Percentiles rank a stretch among this genome's conserved stretches.
These are phyloP conservation scores for Prochilodus magdalenae DNA, from an alignment of 2,113 vertebrate genomes.

Conservation along the genomic window DNA sequence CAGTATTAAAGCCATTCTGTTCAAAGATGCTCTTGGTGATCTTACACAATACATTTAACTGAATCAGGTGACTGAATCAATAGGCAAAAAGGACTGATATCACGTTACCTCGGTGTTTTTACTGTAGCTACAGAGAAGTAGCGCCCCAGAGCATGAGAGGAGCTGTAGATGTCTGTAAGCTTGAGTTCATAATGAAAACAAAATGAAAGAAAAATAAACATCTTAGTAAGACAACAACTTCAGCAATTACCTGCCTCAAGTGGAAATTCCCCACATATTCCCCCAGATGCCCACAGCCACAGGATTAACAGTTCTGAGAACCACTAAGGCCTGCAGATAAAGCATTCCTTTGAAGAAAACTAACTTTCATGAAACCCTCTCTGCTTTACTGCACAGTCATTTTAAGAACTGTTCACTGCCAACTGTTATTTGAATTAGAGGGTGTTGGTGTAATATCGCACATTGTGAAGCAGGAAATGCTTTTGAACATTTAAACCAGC, in stretches of 20 bases:
- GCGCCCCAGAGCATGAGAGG: constrained; percentile 72
- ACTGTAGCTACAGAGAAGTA: constrained; percentile 68
- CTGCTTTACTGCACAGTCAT: neutral
- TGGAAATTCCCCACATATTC: constrained; percentile 5
- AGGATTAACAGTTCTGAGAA: neutral
- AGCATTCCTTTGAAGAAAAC: neutral
- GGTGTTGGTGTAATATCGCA: no score
- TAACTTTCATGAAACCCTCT: neutral
- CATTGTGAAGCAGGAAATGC: neutral
- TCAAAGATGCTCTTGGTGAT: no score
- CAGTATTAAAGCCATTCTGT: neutral
- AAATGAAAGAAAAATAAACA: constrained; percentile 19
- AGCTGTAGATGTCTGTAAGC: constrained; percentile 66
- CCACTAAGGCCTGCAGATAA: neutral
- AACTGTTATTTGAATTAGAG: neutral
- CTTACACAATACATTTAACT: no score
- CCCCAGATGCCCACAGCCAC: neutral
- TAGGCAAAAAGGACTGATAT: neutral
- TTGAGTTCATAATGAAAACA: constrained; percentile 48
- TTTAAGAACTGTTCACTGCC: neutral
- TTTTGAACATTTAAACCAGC: neutral
- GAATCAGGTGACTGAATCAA: neutral
- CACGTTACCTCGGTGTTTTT: constrained; percentile 61
- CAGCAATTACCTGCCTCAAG: neutral
- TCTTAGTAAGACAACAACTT: neutral